Evolutionary conservation across 2,888 invertebrate species (phyloP).

Genomic region (Yponomeuta cagnagella): DNA sequence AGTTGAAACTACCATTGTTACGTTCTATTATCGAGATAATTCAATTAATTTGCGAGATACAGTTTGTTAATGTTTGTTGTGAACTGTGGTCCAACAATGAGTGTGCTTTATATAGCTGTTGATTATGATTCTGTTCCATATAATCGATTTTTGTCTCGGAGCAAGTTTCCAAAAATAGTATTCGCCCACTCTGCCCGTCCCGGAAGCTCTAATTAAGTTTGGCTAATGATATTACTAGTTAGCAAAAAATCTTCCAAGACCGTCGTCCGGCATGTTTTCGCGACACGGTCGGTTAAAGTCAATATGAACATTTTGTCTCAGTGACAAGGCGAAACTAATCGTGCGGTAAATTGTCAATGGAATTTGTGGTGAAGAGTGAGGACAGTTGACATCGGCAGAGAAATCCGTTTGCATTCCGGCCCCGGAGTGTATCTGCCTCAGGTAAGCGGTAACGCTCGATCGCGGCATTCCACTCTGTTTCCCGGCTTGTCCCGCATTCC

Average conservation of each 20-base stretch:
- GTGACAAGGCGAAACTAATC: slow-evolving; percentile 1
- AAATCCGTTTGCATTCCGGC: slow-evolving; percentile 12
- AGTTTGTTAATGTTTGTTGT: not conserved
- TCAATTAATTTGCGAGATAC: not conserved
- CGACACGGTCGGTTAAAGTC: slow-evolving; percentile 1
- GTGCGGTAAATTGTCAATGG: not conserved
- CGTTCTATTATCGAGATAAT: not conserved
- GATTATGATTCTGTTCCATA: not conserved
- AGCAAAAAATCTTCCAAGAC: not conserved
- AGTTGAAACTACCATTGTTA: slow-evolving; percentile 5
- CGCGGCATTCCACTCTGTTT: slow-evolving; percentile 3
- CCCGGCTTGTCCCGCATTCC: slow-evolving; percentile 54
- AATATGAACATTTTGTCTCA: not conserved
- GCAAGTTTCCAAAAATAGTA: slow-evolving; percentile 57
- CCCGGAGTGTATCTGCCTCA: slow-evolving; percentile 9
- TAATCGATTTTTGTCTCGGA: slow-evolving; percentile 17
- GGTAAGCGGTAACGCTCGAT: slow-evolving; percentile 4
- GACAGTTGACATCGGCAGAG: not conserved
- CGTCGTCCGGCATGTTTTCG: not conserved
- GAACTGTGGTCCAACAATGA: not conserved
- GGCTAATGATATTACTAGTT: not conserved
- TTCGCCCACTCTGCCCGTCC: slow-evolving; percentile 45
- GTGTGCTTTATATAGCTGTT: not conserved
- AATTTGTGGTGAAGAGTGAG: not conserved
- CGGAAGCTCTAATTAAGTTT: slow-evolving; percentile 34